A percentile compares a stretch with the other conserved stretches of the same genome.
phyloP scores from a whole-genome alignment of 2,797 vertebrate genomes.

The Chlorospingus semifuscus region DNA sequence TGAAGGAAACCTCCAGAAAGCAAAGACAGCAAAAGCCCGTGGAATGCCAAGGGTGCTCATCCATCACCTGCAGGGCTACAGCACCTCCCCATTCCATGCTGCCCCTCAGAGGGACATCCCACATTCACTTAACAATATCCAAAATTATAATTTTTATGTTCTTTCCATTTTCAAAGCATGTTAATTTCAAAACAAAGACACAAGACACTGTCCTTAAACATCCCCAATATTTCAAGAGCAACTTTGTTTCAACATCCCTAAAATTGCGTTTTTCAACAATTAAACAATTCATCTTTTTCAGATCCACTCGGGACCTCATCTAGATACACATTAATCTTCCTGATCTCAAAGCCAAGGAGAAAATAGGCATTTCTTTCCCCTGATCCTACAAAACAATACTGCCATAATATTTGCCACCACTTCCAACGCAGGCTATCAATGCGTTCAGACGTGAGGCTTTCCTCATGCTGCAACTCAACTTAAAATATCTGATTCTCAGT shows the following conservation, averaged over 20 bases:
- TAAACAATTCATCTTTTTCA: slow-evolving; percentile 8
- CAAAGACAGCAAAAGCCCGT: not conserved
- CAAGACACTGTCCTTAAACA: not conserved
- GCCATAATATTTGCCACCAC: accelerated
- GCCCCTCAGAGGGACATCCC: not conserved
- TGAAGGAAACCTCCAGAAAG: not conserved
- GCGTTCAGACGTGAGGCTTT: accelerated
- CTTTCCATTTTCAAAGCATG: not conserved
- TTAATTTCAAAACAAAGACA: slow-evolving; percentile 5
- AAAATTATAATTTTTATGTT: not conserved
- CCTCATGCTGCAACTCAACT: not conserved
- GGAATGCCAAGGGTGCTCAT: not conserved
- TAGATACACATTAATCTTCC: not conserved
- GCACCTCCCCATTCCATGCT: not conserved
- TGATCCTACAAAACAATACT: not conserved
- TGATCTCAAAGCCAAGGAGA: not conserved
- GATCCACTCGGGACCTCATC: not conserved
- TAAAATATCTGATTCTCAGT: not conserved
- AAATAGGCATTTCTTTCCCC: not conserved
- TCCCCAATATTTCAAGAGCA: not conserved
- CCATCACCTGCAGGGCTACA: not conserved
- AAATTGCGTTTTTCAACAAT: not conserved
- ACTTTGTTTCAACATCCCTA: not conserved
- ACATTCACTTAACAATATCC: not conserved
- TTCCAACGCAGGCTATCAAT: not conserved